Percentiles rank a stretch among this genome's conserved stretches.
These are phyloP conservation scores for Sylvilagus bachmani DNA, from an alignment of 2,113 vertebrate genomes.

Conservation along the genomic window DNA sequence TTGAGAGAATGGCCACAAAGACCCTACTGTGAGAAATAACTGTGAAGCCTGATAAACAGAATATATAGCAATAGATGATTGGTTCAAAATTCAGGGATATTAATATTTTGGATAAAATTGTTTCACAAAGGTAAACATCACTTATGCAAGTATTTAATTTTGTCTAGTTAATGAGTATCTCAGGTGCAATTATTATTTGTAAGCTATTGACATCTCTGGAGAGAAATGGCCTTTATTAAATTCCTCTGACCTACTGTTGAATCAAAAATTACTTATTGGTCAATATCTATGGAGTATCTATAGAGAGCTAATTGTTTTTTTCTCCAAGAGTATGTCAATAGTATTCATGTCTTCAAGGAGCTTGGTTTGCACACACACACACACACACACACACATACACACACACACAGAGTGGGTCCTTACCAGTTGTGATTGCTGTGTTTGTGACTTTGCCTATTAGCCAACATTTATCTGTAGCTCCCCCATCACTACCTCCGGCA, in stretches of 20 bases:
- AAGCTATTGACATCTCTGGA: neutral
- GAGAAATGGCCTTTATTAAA: constrained; percentile 40
- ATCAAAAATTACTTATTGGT: constrained; percentile 20
- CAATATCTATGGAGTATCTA: neutral
- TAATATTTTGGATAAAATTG: constrained; percentile 11
- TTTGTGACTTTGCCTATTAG: neutral
- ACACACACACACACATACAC: neutral
- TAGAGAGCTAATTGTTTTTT: constrained; percentile 29
- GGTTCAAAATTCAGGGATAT: constrained; percentile 13
- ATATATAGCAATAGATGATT: neutral
- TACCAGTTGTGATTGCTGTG: neutral
- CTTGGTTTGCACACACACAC: neutral
- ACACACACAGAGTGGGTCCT: neutral
- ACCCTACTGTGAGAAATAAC: neutral
- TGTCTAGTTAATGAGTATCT: constrained; percentile 29
- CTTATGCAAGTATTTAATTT: neutral
- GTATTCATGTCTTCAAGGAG: neutral
- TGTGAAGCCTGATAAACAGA: neutral
- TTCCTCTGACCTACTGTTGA: neutral
- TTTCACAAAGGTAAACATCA: neutral
- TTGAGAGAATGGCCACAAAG: neutral
- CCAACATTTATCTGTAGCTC: neutral
- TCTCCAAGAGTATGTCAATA: neutral
- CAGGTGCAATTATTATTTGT: constrained; percentile 14
- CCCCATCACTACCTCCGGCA: neutral